Evolutionary conservation across 2,888 invertebrate genomes (phyloP).

Genomic region (Ommatoiulus sabulosus): DNA sequence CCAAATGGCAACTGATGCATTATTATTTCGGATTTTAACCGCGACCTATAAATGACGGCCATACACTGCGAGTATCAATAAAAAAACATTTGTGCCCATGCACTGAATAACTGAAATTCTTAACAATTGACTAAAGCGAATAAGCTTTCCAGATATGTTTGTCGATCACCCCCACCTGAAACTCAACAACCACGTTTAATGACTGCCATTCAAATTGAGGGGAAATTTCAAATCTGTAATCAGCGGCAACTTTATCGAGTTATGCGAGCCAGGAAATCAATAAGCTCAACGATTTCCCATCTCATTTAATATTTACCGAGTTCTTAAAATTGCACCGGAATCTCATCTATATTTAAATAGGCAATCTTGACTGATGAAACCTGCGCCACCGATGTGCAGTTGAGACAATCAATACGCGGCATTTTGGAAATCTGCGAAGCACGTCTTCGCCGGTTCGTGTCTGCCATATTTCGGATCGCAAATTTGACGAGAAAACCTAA

Average conservation of each 20-base stretch:
- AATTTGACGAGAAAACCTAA: neutral
- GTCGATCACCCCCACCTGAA: neutral
- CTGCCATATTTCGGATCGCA: neutral
- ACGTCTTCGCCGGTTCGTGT: neutral
- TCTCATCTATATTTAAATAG: conserved; percentile 36
- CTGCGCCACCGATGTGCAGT: conserved; percentile 10
- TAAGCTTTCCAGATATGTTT: neutral
- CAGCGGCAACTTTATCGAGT: neutral
- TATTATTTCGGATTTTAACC: too few relatives aligned
- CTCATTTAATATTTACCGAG: conserved; percentile 24
- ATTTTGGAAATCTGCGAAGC: neutral
- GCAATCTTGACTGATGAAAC: conserved; percentile 33
- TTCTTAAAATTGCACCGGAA: conserved; percentile 30
- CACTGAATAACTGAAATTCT: too few relatives aligned
- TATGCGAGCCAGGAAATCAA: neutral
- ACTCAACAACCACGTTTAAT: neutral
- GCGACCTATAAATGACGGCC: too few relatives aligned
- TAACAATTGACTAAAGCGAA: too few relatives aligned
- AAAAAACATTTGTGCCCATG: too few relatives aligned
- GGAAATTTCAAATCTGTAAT: neutral
- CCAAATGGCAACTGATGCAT: too few relatives aligned
- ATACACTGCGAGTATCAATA: too few relatives aligned
- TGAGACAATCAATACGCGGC: neutral
- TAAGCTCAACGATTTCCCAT: neutral
- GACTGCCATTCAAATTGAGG: neutral